phyloP scores from a whole-genome alignment of 2,113 vertebrate genomes.

The Ciconia boyciana region DNA sequence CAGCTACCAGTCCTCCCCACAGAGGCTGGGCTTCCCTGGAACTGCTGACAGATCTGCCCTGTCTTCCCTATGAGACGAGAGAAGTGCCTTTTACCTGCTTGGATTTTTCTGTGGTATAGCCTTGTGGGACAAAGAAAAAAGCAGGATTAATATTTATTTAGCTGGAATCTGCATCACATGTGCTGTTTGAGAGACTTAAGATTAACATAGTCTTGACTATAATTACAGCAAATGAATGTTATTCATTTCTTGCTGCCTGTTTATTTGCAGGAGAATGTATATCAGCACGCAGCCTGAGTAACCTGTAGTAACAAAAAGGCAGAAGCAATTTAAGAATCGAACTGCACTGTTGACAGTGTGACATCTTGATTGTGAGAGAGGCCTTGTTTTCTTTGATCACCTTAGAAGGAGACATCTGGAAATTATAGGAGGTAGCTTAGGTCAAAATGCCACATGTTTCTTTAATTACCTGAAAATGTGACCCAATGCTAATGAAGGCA shows the following conservation, averaged over 20 bases:
- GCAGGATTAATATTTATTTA: constrained; percentile 45
- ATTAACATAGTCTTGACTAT: not conserved
- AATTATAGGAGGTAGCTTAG: constrained; percentile 65
- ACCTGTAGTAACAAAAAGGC: constrained; percentile 21
- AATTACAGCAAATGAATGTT: constrained; percentile 22
- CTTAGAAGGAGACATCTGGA: constrained; percentile 58
- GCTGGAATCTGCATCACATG: constrained; percentile 31
- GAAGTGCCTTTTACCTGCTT: not conserved
- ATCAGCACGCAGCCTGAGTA: not conserved
- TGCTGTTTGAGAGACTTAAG: not conserved
- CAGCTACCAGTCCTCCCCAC: not conserved
- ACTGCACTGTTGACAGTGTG: constrained; percentile 15
- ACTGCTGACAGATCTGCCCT: not conserved
- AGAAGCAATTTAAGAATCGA: constrained; percentile 18
- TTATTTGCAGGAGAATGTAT: not conserved
- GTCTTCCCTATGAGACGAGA: not conserved
- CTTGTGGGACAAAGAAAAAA: not conserved
- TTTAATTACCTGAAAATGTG: constrained; percentile 64
- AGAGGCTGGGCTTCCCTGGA: not conserved
- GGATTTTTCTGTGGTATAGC: not conserved
- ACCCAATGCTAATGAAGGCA: constrained; percentile 50
- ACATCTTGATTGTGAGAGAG: constrained; percentile 57
- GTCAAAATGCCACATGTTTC: constrained; percentile 64
- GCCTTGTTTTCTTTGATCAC: constrained; percentile 65
- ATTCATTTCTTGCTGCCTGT: not conserved